Base-by-base conservation (phyloP, 2,113 vertebrate genomes). In the Seriola aureovittata region DNA sequence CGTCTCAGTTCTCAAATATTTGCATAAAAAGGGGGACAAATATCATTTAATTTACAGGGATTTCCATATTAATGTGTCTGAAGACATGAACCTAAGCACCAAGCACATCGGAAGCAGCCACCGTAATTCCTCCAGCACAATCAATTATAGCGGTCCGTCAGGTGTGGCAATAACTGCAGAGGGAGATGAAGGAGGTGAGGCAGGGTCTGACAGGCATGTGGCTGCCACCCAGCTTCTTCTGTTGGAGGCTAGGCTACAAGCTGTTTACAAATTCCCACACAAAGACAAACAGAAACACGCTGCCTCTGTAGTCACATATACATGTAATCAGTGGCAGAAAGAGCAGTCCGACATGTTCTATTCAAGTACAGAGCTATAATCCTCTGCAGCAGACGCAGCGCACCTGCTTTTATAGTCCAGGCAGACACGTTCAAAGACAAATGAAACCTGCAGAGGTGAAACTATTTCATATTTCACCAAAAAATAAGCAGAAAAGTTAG, bases 11-110 rank as follows among this genome's bases (percentile, higher is more conserved):
- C 44, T 11, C 10, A 63, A 42, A 38, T 55, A 82, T 90, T 81
- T 86, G 78, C 92, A 89, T 91, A 76, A 86, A 91, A 83, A 76
- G 54, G 34, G 75, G 72, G 62, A 84, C 76, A 85, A 80, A 89
- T 83, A 85, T 85, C 80, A 88, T 91, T 87, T 78, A 84, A 72
- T 91, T 92, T 88, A 85, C 76, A 73, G 87, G 82, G 89, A 93
- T 93, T 91, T 83, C 82, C 87, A 90, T 91, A 91, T 89, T 89
- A 89, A 91, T 89, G 85, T 16, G 73, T 84, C 78, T 84, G 81
- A 84, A 80, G 79, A 89, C 52, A 63, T 55, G 68, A 89, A 90
- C 77, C 85, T 86, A 72, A 78, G 85, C 86, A 77, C 71, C 91
- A 81, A 25, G 67, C 64, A 66, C 75, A 64, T 89, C 83, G 86